These are phyloP conservation scores for Euura lappo DNA, from an alignment of 1,140 invertebrate species.

Conservation along the genomic window DNA sequence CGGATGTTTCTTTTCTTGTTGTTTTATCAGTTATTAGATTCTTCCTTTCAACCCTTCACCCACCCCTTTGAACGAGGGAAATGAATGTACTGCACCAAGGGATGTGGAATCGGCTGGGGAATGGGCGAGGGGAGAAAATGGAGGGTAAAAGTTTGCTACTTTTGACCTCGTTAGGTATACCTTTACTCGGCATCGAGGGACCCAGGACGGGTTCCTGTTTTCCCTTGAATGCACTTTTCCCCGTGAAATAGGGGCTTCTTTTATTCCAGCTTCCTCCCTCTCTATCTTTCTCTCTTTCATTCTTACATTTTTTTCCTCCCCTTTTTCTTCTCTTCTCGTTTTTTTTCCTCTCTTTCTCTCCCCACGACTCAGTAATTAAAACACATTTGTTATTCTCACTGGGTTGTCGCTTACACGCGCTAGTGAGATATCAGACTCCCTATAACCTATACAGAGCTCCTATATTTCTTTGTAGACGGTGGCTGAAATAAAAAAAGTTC, in stretches of 20 bases:
- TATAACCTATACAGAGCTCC: not conserved
- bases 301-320: too few species aligned
- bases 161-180: not conserved
- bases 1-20: too few species aligned
- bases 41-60: too few species aligned
- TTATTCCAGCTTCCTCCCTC: not conserved
- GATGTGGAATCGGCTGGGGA: not conserved
- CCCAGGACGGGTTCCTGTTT: not conserved
- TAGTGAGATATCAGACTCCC: not conserved
- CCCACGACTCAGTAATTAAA: not conserved
- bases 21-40: too few species aligned
- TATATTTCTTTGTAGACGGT: not conserved
- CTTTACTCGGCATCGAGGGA: not conserved
- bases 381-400: not conserved
- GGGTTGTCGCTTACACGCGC: not conserved
- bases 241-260: not conserved
- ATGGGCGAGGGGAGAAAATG: not conserved
- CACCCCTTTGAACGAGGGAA: not conserved
- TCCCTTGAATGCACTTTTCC: not conserved
- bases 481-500: too few species aligned
- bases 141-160: not conserved
- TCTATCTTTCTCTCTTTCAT: too few species aligned
- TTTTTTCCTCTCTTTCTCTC: not conserved
- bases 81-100: not conserved
- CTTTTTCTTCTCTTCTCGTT: too few species aligned